Evolutionary conservation across 2,888 invertebrate species (phyloP), one percentile per base, ranked within the genome.

Genomic region (Drosophila stalkeri): DNA sequence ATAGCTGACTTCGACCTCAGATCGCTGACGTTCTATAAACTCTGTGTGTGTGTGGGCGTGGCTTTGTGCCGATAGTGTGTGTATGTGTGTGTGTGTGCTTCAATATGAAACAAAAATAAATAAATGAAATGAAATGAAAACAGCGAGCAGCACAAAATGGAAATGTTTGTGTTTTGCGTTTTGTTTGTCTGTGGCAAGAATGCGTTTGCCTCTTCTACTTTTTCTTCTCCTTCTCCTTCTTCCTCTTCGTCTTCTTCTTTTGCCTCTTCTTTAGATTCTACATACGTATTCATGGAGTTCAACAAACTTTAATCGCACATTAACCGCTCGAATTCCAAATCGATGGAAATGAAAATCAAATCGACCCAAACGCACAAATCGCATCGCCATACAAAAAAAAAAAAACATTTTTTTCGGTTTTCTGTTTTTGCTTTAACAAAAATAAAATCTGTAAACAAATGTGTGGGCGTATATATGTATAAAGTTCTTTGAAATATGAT

Each of bases 301-400:
- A 86, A 90, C 55, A 84, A 86, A 86, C 86, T 83, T 71, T 80
- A 86, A 89, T 83, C 82, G 87, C 77, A 56, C 81, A 77, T 79
- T 75, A 75, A 72, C 70, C 75, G 81, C 79, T 79, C 66, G 68
- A 74, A 80, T 79, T 77, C 74, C 62, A 64, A 60, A 79, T 78
- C 74, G 64, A 81, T 77, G 71, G 64, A 82, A 82, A 72, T 77
- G 59, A 64, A 82, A 81, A 72, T 77, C 41, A 63, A 77, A 59
- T 64, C 69, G 56, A 65, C 46, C 39, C 65, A 59, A 41, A 72
- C 66, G 57, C 72, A 68, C 62, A 80, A 66, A 72, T 80, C 72
- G 47, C 72, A 76, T 56, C 54, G 44, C 31, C 41, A 75, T 31
- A 6, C 0, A 27, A 27, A 4, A 14, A 37, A 37, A 37, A 41